Base-by-base conservation (phyloP, 2,113 vertebrate genomes). In the Okapia johnstoni region DNA sequence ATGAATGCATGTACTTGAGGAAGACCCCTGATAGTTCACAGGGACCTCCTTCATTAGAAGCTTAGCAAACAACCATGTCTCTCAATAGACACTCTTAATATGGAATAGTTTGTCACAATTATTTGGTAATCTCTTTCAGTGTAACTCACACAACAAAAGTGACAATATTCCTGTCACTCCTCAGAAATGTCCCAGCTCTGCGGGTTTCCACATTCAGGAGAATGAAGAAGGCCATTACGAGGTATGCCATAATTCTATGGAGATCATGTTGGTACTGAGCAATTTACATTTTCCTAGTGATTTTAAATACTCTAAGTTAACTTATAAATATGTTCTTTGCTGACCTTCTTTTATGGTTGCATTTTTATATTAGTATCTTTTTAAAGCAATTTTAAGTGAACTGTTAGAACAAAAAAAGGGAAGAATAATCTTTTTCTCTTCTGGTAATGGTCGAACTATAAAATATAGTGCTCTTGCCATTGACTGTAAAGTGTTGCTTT, bases 81-180 rank as follows among this genome's bases (percentile, higher is more conserved):
- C 95, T 97, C 97, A 84, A 33, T 30, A 90, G 94, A 94, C 91
- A 77, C 40, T 81, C 33, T 52, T 80, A 93, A 95, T 79, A 43
- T 93, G 93, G 96, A 98, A 97, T 97, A 97, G 96, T 94, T 98
- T 98, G 98, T 98, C 98, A 97, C 90, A 54, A 98, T 98, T 98
- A 97, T 98, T 98, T 98, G 98, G 97, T 98, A 98, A 98, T 98
- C 98, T 98, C 98, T 98, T 98, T 98, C 93, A 85, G 97, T 98
- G 98, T 97, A 98, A 98, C 94, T 98, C 98, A 98, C 79, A 98
- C 98, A 98, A 81, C 85, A 97, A 98, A 98, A 96, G 93, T 98
- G 98, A 98, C 98, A 98, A 88, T 98, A 98, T 98, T 97, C 98
- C 98, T 99, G 98, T 98, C 98, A 98, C 97, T 98, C 98, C 97